A percentile compares a stretch with the other conserved stretches of the same genome.
These are phyloP conservation scores for human DNA, from an alignment of 2,113 vertebrate species.

Conservation along the genomic window GRCh38 chr4:46604501-46605000, in stretches of 20 bases:
- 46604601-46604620: background rate
- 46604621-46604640: background rate
- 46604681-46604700: background rate
- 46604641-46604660: background rate
- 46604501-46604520: background rate
- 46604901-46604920: background rate
- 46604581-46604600: background rate
- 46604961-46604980: background rate
- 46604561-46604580: background rate
- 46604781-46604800: background rate
- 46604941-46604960: background rate
- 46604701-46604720: background rate
- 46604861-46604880: conserved; percentile 39
- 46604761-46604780: background rate
- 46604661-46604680: background rate
- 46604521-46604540: background rate
- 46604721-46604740: background rate
- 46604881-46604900: background rate
- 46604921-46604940: background rate
- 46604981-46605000: background rate
- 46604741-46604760: background rate
- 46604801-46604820: conserved; percentile 4
- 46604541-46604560: background rate
- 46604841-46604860: background rate
- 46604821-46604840: background rate